These are phyloP conservation scores for Eufriesea mexicana DNA, from an alignment of 1,140 invertebrate genomes.

Conservation along the genomic window DNA sequence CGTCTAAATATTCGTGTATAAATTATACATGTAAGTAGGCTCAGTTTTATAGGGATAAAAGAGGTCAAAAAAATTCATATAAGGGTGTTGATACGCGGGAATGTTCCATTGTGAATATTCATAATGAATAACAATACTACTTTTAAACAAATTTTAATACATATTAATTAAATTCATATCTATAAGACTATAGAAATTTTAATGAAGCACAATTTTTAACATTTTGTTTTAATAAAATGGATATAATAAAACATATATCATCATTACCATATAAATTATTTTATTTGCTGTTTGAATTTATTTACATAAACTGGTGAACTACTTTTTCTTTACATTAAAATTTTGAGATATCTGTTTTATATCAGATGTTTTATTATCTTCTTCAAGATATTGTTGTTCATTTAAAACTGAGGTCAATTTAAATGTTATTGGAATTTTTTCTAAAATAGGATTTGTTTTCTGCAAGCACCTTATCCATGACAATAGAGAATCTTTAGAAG, in stretches of 20 bases:
- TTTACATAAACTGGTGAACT: slow-evolving; percentile 1
- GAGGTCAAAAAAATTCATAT: background rate
- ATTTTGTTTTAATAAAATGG: background rate
- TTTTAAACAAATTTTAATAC: background rate
- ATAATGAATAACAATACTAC: background rate
- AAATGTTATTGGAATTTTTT: slow-evolving; percentile 91
- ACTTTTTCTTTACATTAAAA: background rate
- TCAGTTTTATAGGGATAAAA: background rate
- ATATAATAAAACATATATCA: background rate
- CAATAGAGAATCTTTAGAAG: slow-evolving; percentile 93
- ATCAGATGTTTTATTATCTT: background rate
- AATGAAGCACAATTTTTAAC: background rate
- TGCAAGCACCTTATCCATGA: slow-evolving; percentile 96
- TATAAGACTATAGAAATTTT: background rate
- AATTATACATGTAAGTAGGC: background rate
- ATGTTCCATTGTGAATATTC: background rate
- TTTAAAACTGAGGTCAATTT: slow-evolving; percentile 71
- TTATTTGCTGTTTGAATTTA: slow-evolving; percentile 29
- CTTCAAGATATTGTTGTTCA: background rate
- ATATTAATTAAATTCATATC: background rate
- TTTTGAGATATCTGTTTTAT: background rate
- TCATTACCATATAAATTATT: background rate
- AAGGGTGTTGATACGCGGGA: background rate
- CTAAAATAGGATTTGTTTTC: slow-evolving; percentile 88
- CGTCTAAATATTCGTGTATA: background rate